A percentile compares a stretch with the other conserved stretches of the same genome.
Evolutionary conservation across 2,113 vertebrate species (phyloP).

Genomic region (Micronycteris hirsuta): DNA sequence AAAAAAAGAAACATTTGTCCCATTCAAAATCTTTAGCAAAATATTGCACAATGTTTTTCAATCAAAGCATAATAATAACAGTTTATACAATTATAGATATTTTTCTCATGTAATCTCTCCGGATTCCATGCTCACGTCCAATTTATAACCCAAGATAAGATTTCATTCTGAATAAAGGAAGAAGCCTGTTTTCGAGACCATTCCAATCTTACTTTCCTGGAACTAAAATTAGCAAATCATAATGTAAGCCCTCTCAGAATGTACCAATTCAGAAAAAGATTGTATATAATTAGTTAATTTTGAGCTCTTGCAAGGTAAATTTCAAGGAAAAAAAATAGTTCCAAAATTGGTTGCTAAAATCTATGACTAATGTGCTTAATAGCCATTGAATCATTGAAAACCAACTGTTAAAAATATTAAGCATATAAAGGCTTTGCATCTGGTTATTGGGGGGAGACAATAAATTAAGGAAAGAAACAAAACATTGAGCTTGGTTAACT

Average conservation of each 20-base stretch:
- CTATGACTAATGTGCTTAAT: not conserved
- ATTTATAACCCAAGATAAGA: not conserved
- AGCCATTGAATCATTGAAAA: not conserved
- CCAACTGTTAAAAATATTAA: not conserved
- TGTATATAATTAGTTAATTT: conserved; percentile 29
- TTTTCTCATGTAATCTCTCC: conserved; percentile 15
- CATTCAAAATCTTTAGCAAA: conserved; percentile 12
- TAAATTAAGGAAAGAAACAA: conserved; percentile 28
- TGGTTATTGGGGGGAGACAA: not conserved
- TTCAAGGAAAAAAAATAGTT: not conserved
- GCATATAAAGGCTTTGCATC: not conserved
- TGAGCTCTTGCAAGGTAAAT: conserved; percentile 37
- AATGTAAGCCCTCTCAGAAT: not conserved
- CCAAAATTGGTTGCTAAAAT: not conserved
- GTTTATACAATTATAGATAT: not conserved
- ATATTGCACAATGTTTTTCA: conserved; percentile 6
- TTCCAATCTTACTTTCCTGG: conserved; percentile 6
- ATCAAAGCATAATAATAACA: not conserved
- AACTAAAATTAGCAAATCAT: conserved; percentile 2
- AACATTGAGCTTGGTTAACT: conserved; percentile 39
- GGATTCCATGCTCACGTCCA: not conserved
- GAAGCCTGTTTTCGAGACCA: not conserved
- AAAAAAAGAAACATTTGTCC: not conserved
- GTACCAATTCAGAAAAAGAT: conserved; percentile 8
- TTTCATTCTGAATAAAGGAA: not conserved